Evolutionary conservation across 2,113 vertebrate species (phyloP).

Genomic region (Psittacara wagleri): DNA sequence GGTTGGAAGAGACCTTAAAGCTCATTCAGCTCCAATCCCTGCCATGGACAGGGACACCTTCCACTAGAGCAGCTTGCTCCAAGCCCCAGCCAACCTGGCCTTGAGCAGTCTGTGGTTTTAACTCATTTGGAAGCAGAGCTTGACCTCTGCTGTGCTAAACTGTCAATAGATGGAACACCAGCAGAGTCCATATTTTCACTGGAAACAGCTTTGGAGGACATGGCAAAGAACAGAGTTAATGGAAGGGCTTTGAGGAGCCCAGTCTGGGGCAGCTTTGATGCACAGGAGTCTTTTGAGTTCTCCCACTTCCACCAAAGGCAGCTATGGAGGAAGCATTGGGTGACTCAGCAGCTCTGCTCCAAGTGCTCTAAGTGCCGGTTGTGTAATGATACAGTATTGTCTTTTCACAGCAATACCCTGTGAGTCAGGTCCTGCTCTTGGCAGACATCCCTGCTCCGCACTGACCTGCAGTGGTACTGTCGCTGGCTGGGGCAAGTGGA

Average conservation of each 20-base stretch:
- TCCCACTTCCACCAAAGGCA: neutral
- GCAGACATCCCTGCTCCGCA: neutral
- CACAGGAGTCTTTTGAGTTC: neutral
- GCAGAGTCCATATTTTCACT: neutral
- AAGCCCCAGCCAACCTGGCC: neutral
- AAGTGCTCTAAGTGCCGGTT: neutral
- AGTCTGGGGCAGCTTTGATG: accelerated
- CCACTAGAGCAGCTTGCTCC: neutral
- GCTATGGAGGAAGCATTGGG: neutral
- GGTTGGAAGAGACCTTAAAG: neutral
- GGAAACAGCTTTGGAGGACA: neutral
- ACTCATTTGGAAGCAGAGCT: neutral
- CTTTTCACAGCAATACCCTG: accelerated
- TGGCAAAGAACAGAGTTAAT: neutral
- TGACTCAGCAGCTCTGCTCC: neutral
- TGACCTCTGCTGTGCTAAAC: neutral
- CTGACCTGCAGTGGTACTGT: neutral
- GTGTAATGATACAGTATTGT: accelerated
- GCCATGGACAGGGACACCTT: neutral
- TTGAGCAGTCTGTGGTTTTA: neutral
- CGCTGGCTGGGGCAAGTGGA: accelerated
- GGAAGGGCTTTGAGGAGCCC: neutral
- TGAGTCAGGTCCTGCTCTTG: neutral
- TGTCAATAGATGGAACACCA: neutral
- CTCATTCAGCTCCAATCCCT: neutral